These are phyloP conservation scores for Etheostoma perlongum DNA, from an alignment of 2,797 vertebrate species.

Conservation along the genomic window DNA sequence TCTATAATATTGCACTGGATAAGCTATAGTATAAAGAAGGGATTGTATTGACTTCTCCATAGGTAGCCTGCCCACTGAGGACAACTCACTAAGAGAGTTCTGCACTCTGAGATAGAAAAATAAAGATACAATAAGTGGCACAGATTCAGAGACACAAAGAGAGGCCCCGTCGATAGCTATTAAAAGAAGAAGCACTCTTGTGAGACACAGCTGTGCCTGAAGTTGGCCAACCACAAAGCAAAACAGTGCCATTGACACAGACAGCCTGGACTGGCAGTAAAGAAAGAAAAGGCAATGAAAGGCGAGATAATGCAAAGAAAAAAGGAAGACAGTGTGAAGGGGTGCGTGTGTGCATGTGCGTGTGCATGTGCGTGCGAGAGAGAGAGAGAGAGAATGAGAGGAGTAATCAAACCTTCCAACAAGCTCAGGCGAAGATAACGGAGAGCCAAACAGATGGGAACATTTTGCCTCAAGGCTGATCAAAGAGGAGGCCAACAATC, in stretches of 20 bases:
- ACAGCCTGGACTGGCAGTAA: conserved; percentile 54
- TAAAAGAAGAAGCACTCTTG: conserved; percentile 61
- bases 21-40: conserved; percentile 34
- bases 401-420: conserved; percentile 46
- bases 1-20: conserved; percentile 51
- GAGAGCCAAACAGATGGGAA: conserved; percentile 60
- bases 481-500: conserved; percentile 29
- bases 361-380: not conserved
- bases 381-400: conserved; percentile 6
- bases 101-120: conserved; percentile 34
- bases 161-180: conserved; percentile 61
- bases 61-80: conserved; percentile 15
- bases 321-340: conserved; percentile 38
- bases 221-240: conserved; percentile 59
- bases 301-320: conserved; percentile 54
- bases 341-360: not conserved
- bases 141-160: conserved; percentile 55
- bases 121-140: conserved; percentile 56
- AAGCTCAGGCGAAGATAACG: conserved; percentile 43
- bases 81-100: conserved; percentile 32
- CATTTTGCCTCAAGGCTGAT: conserved; percentile 48
- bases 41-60: conserved; percentile 28
- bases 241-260: conserved; percentile 61
- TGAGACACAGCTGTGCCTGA: conserved; percentile 65
- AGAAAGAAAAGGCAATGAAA: conserved; percentile 65